A percentile compares a stretch with the other conserved stretches of the same genome.
Conservation (phyloP, 2,888 invertebrate species). For the Xestia c-nigrum region DNA sequence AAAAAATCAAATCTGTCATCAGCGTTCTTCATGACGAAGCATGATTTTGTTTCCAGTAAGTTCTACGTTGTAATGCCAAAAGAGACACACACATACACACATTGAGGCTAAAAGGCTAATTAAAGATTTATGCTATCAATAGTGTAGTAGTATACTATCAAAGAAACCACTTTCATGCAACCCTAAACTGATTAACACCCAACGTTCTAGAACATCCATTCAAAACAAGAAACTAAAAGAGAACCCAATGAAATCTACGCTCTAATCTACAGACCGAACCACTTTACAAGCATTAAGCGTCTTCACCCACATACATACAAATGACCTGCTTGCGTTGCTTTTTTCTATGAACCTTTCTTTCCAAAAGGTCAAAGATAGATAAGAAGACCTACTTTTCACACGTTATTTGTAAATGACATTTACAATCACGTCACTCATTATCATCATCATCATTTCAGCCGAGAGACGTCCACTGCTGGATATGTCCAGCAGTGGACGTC, state of each 20-base stretch:
- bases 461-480: no score
- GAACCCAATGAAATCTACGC: conserved; percentile 31
- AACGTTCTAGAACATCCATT: neutral
- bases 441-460: no score
- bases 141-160: neutral
- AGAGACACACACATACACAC: no score
- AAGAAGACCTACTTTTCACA: conserved; percentile 2
- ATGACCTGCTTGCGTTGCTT: conserved; percentile 36
- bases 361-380: conserved; percentile 2
- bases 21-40: neutral
- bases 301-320: conserved; percentile 49
- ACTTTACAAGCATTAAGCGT: conserved; percentile 50
- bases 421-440: neutral
- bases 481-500: no score
- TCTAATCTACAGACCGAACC: conserved; percentile 45
- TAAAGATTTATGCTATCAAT: neutral
- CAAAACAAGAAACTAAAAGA: conserved; percentile 19
- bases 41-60: neutral
- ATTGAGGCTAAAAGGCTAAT: neutral
- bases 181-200: neutral
- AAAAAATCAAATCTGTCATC: neutral
- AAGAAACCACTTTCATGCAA: neutral
- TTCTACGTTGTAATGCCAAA: neutral
- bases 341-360: conserved; percentile 20
- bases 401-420: neutral